phyloP scores from a whole-genome alignment of 2,113 vertebrate genomes.

The Gambusia holbrooki region DNA sequence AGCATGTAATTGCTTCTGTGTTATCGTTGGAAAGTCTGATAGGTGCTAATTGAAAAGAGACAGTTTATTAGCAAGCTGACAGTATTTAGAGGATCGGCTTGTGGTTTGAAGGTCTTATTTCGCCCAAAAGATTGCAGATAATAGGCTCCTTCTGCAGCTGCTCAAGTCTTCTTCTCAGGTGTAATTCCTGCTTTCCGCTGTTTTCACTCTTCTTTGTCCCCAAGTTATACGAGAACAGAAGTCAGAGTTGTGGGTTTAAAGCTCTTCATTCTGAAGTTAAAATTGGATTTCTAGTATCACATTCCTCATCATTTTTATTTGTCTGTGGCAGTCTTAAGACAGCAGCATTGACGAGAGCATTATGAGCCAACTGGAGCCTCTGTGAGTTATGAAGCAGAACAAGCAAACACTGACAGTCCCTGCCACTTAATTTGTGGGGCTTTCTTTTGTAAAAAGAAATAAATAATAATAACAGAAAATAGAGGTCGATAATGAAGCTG shows the following conservation, averaged over 20 bases:
- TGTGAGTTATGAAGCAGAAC: conserved; percentile 42
- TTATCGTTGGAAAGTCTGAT: conserved; percentile 69
- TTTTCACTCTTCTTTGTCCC: conserved; percentile 36
- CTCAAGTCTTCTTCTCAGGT: conserved; percentile 23
- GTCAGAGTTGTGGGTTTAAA: conserved; percentile 4
- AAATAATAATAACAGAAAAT: neutral
- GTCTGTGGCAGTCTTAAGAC: conserved; percentile 9
- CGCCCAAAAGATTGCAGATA: conserved; percentile 63
- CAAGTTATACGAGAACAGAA: conserved; percentile 28
- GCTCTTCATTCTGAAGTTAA: conserved; percentile 25
- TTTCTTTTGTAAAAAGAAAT: conserved; percentile 15
- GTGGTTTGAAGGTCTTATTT: conserved; percentile 69
- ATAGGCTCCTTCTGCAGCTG: conserved; percentile 27
- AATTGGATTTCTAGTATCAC: conserved; percentile 32
- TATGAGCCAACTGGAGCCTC: conserved; percentile 28
- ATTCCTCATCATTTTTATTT: conserved; percentile 6
- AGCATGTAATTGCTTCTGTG: conserved; percentile 77
- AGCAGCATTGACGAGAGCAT: conserved; percentile 35
- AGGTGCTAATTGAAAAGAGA: conserved; percentile 75
- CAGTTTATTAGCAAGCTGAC: conserved; percentile 63
- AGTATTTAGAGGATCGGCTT: conserved; percentile 51
- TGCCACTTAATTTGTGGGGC: conserved; percentile 21
- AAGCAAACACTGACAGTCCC: conserved; percentile 26
- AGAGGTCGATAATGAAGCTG: neutral
- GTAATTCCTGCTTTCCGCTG: conserved; percentile 31